phyloP scores from a whole-genome alignment of 2,888 invertebrate genomes.

The Aleiodes alternator region DNA sequence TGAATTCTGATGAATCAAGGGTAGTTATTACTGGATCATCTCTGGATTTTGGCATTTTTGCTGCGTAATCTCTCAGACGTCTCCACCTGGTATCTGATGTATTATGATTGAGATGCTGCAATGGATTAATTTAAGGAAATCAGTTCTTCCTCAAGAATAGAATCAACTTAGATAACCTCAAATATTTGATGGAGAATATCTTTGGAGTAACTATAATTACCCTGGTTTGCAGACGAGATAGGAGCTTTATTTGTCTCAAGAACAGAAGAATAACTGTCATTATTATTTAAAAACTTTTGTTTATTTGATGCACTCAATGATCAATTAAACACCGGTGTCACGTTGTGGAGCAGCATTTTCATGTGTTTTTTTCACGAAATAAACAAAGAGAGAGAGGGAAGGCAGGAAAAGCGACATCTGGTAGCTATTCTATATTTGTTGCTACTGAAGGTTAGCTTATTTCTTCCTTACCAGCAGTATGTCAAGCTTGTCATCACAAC shows the following conservation, averaged over 20 bases:
- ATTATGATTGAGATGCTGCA: constrained; percentile 30
- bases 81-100: constrained; percentile 54
- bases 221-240: constrained; percentile 40
- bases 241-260: constrained; percentile 35
- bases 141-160: too few species aligned
- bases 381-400: neutral
- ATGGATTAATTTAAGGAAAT: neutral
- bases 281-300: neutral
- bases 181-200: too few species aligned
- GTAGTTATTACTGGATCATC: constrained; percentile 83
- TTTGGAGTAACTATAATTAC: constrained; percentile 44
- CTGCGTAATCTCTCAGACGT: constrained; percentile 52
- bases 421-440: neutral
- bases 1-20: constrained; percentile 85
- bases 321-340: constrained; percentile 13
- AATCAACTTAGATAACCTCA: too few species aligned
- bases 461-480: neutral
- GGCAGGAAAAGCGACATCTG: neutral
- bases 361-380: neutral
- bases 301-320: neutral
- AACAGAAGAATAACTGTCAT: constrained; percentile 26
- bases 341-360: neutral
- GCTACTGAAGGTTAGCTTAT: too few species aligned
- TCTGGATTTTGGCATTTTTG: constrained; percentile 72
- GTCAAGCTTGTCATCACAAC: too few species aligned